phyloP scores from a whole-genome alignment of 2,888 invertebrate genomes.

The Torymus aiolomorphi region DNA sequence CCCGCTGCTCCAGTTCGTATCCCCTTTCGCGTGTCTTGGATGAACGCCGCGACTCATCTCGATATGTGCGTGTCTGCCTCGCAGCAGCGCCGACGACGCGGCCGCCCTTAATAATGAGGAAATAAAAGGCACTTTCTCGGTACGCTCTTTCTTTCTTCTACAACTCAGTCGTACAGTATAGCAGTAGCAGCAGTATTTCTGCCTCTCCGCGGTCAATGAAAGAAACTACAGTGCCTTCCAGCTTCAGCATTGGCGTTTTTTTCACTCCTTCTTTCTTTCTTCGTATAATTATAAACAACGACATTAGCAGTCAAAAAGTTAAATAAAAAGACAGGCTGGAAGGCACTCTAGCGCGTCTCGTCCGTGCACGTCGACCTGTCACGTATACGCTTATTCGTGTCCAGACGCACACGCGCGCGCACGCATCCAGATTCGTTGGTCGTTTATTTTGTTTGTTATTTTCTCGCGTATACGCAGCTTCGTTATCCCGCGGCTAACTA shows the following conservation, averaged over 20 bases:
- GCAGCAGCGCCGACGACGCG: constrained; percentile 31
- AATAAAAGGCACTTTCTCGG: constrained; percentile 57
- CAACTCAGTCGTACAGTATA: background rate
- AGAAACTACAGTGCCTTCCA: no score
- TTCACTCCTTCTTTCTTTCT: no score
- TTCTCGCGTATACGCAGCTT: background rate
- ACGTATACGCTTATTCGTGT: constrained; percentile 4
- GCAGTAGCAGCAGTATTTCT: no score
- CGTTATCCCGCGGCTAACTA: background rate
- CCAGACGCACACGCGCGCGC: background rate
- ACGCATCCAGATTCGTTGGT: constrained; percentile 21
- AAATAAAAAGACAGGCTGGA: no score
- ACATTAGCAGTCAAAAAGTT: no score
- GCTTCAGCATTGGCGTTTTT: no score
- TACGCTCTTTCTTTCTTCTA: background rate
- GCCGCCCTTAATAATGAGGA: constrained; percentile 18
- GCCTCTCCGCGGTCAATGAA: no score
- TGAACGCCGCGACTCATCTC: constrained; percentile 4
- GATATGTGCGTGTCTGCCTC: constrained; percentile 29
- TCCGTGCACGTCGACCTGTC: constrained; percentile 13
- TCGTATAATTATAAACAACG: no score
- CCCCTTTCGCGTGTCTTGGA: background rate
- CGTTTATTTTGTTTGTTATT: background rate
- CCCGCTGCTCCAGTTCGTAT: no score
- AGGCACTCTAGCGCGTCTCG: background rate